Percentiles rank a stretch among this genome's conserved stretches.
Evolutionary conservation across 2,797 vertebrate genomes (phyloP).

Genomic region (Platalea minor): DNA sequence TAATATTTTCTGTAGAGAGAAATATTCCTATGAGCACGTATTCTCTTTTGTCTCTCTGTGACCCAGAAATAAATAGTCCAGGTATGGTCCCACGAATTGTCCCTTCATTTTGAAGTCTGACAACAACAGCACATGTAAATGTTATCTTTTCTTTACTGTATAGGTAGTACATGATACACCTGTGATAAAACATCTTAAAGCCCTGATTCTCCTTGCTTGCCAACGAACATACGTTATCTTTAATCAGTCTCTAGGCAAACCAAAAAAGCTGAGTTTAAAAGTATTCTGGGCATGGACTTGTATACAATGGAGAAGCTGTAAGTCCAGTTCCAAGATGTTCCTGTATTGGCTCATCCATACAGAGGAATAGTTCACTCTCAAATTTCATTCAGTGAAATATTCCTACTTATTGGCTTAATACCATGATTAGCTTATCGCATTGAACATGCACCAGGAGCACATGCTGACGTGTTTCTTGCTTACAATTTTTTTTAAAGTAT

Average conservation of each 20-base stretch:
- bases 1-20: neutral
- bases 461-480: neutral
- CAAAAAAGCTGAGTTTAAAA: neutral
- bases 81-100: neutral
- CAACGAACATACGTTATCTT: neutral
- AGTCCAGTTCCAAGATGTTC: neutral
- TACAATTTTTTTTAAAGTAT: neutral
- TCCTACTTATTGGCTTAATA: neutral
- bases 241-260: neutral
- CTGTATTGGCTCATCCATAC: neutral
- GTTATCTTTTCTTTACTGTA: neutral
- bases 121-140: neutral
- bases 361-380: neutral
- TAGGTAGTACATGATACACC: neutral
- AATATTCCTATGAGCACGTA: neutral
- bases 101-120: neutral
- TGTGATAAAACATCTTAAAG: neutral
- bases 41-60: neutral
- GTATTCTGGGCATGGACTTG: neutral
- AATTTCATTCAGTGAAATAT: neutral
- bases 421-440: neutral
- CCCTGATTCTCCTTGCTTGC: neutral
- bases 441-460: neutral
- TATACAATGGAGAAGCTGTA: neutral
- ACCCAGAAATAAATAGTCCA: neutral